Evolutionary conservation across 2,113 vertebrate species (phyloP), one percentile per base, ranked within the genome.

Genomic region (Erinaceus europaeus): DNA sequence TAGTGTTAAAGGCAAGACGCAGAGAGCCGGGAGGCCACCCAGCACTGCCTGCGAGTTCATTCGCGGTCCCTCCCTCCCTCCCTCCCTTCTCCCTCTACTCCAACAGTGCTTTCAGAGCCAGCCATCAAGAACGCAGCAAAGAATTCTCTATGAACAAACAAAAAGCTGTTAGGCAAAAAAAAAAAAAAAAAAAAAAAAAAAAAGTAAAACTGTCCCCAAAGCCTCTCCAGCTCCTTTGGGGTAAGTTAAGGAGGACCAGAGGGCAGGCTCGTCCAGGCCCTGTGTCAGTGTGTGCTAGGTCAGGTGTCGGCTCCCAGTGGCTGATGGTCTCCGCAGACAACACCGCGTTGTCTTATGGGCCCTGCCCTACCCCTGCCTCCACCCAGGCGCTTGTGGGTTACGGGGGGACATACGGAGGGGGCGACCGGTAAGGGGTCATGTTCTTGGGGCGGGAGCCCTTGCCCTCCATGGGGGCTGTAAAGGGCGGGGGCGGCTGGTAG

Each of bases 1-100:
- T 98, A 98, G 98, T 98, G 98, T 98, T 99, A 98, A 99, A 99
- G 98, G 98, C 98, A 99, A 99, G 98, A 98, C 95, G 97, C 97
- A 97, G 97, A 98, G 97, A 97, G 98, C 97, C 95, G 95, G 97
- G 97, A 97, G 94, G 97, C 96, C 59, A 78, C 95, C 97, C 97
- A 96, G 97, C 96, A 97, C 97, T 97, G 97, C 97, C 98, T 97
- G 98, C 96, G 89, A 95, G 96, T 94, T 96, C 97, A 86, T 92
- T 93, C 93, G 92, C 75, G 94, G 93, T 88, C 88, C 92, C 91
- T 92, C 91, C 91, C 90, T 91, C 91, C 85, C 94, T 91, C 94
- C 94, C 90, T 72, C 93, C 95, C 71, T 79, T 93, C 74, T 93
- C 91, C 88, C 50, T 94, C 73, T 64, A 93, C 83, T 89, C 69